These are phyloP conservation scores for Salvator merianae DNA, from an alignment of 2,113 vertebrate species.

Conservation along the genomic window DNA sequence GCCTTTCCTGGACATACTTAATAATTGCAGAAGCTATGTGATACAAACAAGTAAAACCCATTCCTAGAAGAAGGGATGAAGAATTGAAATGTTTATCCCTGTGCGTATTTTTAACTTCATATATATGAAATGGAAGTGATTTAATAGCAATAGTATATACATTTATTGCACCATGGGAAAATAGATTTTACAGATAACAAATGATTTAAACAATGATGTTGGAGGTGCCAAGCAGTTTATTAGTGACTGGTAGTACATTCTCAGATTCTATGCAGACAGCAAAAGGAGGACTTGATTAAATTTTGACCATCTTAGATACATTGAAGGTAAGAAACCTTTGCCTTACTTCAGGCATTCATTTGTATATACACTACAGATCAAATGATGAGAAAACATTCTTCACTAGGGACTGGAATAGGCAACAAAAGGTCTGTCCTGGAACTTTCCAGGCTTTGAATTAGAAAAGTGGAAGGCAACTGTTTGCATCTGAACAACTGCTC, in stretches of 20 bases:
- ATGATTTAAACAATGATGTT: not conserved
- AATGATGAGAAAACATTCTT: not conserved
- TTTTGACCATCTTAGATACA: not conserved
- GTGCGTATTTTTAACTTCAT: not conserved
- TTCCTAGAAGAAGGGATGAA: slow-evolving; percentile 67
- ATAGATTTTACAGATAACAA: not conserved
- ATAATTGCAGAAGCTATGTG: slow-evolving; percentile 83
- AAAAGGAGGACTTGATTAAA: not conserved
- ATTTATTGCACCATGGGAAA: not conserved
- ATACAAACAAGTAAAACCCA: slow-evolving; percentile 88
- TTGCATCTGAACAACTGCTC: too few relatives aligned
- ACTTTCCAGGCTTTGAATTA: too few relatives aligned
- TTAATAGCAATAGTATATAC: not conserved
- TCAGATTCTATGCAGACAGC: accelerated
- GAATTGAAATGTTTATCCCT: accelerated
- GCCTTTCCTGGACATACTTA: slow-evolving; percentile 81
- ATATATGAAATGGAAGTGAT: not conserved
- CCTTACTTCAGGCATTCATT: not conserved
- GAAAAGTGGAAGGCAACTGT: too few relatives aligned
- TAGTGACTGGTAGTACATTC: accelerated
- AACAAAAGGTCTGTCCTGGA: too few relatives aligned
- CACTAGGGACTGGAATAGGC: too few relatives aligned
- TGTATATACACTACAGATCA: not conserved
- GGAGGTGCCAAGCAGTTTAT: accelerated
- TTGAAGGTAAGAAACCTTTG: not conserved